These are phyloP conservation scores for Engraulis encrasicolus DNA, from an alignment of 2,113 vertebrate species.

Conservation along the genomic window DNA sequence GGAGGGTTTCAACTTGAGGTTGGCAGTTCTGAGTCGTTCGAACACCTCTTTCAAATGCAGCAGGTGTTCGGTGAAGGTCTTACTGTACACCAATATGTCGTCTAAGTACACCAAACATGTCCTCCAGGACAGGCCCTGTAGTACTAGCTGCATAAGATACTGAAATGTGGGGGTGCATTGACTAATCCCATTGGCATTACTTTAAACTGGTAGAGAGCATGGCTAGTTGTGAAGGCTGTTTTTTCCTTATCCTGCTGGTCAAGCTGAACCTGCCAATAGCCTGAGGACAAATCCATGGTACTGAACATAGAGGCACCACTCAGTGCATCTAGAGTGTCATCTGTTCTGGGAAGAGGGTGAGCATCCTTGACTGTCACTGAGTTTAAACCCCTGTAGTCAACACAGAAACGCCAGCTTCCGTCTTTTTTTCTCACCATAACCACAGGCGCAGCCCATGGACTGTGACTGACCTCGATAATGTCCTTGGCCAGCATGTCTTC, in stretches of 20 bases:
- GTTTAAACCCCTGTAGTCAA: conserved; percentile 30
- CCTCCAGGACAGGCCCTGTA: conserved; percentile 33
- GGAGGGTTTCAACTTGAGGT: conserved; percentile 3
- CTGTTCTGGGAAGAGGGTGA: conserved; percentile 27
- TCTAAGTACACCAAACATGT: conserved; percentile 38
- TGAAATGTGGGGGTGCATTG: conserved; percentile 34
- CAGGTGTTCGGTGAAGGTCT: conserved; percentile 33
- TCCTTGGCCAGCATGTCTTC: too few relatives aligned
- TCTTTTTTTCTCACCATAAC: too few relatives aligned
- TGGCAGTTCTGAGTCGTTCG: conserved; percentile 20
- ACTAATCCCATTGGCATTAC: conserved; percentile 29
- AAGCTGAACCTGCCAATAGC: conserved; percentile 41
- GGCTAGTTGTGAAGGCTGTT: conserved; percentile 30
- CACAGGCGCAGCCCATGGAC: conserved; percentile 38
- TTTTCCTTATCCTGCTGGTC: conserved; percentile 40
- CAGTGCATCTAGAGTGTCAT: conserved; percentile 31
- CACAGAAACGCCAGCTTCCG: too few relatives aligned
- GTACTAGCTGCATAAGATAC: conserved; percentile 34
- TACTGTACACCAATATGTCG: conserved; percentile 32
- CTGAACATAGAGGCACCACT: conserved; percentile 28
- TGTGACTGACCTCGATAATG: too few relatives aligned
- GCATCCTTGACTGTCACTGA: conserved; percentile 37
- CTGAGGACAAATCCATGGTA: conserved; percentile 33
- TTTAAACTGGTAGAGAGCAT: conserved; percentile 20
- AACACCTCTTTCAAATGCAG: conserved; percentile 41